Evolutionary conservation across 2,888 invertebrate genomes (phyloP), one percentile per base, ranked within the genome.

Genomic region (Nymphalis polychloros): DNA sequence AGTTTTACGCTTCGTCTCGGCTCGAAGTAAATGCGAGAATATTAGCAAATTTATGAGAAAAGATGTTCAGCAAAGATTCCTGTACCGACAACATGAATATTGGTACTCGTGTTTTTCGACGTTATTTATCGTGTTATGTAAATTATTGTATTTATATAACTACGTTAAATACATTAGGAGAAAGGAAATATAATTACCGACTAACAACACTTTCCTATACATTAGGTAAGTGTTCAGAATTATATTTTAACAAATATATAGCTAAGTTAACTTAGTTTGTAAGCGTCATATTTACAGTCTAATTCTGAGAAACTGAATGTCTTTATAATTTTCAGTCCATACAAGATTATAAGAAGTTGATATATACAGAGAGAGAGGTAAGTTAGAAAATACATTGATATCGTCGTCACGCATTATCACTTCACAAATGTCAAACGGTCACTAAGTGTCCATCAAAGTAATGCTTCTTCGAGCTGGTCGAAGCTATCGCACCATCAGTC

Each of bases 1-100:
- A 90, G 88, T 90, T 91, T 85, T 85, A 80, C 84, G 85, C 84
- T 86, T 84, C 85, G 84, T 82, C 81, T 79, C 77, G 77, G 80
- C 81, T 81, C 80, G 79, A 84, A 86, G 84, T 84, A 86, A 83
- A 84, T 82, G 84, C 80, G 84, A 81, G 88, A 85, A 88, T 90
- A 91, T 90, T 88, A 88, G 86, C 82, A 83, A 90, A 90, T 90
- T 90, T 92, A 90, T 88, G 89, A 84, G 86, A 83, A 85, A 90
- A 85, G 89, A 89, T 90, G 84, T 89, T 85, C 80, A 79, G 41
- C 41, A 72, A 83, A 83, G 84, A 84, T 85, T 82, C 78, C 68
- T 72, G 72, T 67, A 71, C 62, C 67, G 74, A 71, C 68, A 72
- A 75, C 72, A 71, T 72, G 70, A 79, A 79, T 77, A 80, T 79